A percentile compares a stretch with the other conserved stretches of the same genome.
Conservation (phyloP, 1,140 invertebrate species). For the Macrostomum lignano region DNA sequence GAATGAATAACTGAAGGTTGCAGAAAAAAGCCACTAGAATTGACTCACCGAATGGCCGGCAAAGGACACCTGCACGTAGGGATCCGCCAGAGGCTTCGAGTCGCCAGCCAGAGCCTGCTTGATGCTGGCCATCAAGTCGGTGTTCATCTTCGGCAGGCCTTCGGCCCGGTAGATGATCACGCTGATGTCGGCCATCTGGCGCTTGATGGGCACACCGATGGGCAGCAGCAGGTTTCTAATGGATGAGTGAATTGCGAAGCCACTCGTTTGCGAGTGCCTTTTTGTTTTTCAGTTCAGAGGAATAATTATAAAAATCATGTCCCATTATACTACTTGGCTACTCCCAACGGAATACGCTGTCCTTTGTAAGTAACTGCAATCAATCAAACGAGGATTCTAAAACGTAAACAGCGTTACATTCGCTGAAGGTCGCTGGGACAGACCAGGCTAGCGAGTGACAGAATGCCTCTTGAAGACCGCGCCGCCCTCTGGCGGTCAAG, state of each 20-base stretch:
- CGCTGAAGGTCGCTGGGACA: too few relatives aligned
- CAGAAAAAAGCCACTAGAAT: neutral
- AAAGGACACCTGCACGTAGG: conserved; percentile 51
- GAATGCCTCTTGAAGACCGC: too few relatives aligned
- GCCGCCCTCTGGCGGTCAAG: too few relatives aligned
- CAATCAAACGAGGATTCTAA: too few relatives aligned
- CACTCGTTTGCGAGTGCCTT: neutral
- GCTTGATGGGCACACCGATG: conserved; percentile 38
- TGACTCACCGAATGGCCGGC: conserved; percentile 44
- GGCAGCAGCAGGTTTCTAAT: conserved; percentile 44
- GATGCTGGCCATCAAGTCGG: conserved; percentile 47
- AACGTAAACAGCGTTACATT: too few relatives aligned
- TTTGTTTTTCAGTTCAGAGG: too few relatives aligned
- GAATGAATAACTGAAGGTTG: too few relatives aligned
- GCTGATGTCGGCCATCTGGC: conserved; percentile 44
- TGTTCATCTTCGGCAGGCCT: conserved; percentile 53
- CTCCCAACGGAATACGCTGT: too few relatives aligned
- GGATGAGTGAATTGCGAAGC: neutral
- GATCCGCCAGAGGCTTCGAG: conserved; percentile 43
- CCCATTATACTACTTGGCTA: too few relatives aligned
- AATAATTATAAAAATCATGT: too few relatives aligned
- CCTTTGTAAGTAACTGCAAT: too few relatives aligned
- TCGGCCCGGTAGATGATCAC: conserved; percentile 47
- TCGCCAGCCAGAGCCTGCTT: conserved; percentile 52
- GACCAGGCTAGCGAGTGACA: too few relatives aligned